Evolutionary conservation across 2,888 invertebrate species (phyloP).

Genomic region (Cosmopolites sordidus): DNA sequence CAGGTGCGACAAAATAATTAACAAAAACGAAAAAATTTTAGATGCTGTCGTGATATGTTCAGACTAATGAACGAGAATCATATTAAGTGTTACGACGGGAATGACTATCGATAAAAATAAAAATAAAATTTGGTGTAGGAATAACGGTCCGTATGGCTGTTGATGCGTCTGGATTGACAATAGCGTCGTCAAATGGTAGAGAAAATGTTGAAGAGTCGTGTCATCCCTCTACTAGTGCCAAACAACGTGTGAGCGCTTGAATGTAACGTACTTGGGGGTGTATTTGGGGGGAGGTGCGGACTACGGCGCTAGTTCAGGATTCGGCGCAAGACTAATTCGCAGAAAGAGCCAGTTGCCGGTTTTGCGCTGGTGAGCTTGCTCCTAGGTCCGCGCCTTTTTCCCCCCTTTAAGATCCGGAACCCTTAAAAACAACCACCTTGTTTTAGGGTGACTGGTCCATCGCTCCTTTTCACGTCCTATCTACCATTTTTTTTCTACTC

Average conservation of each 20-base stretch:
- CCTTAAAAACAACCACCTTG: conserved; percentile 22
- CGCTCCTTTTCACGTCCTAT: too few relatives aligned
- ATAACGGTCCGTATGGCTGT: too few relatives aligned
- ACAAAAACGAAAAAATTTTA: too few relatives aligned
- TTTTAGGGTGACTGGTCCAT: conserved; percentile 9
- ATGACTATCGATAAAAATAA: too few relatives aligned
- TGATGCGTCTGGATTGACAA: too few relatives aligned
- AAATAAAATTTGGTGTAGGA: too few relatives aligned
- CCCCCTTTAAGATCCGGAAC: conserved; percentile 18
- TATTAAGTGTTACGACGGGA: too few relatives aligned
- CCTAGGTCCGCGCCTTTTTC: conserved; percentile 41
- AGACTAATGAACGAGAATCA: too few relatives aligned
- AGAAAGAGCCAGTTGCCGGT: conserved; percentile 40
- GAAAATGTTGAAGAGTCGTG: conserved; percentile 12
- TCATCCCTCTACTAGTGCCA: conserved; percentile 23
- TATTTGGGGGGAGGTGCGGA: not conserved
- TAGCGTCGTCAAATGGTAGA: conserved; percentile 11
- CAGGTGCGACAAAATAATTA: too few relatives aligned
- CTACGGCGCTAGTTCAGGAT: conserved; percentile 2
- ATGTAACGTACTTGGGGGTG: conserved; percentile 17
- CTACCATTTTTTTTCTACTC: not conserved
- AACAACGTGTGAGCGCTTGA: conserved; percentile 20
- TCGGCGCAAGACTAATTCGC: conserved; percentile 45
- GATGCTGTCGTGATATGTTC: too few relatives aligned
- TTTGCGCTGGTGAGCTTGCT: conserved; percentile 44